Evolutionary conservation across 2,113 vertebrate genomes (phyloP), one percentile per base, ranked within the genome.

Genomic region (Lasiurus cinereus): DNA sequence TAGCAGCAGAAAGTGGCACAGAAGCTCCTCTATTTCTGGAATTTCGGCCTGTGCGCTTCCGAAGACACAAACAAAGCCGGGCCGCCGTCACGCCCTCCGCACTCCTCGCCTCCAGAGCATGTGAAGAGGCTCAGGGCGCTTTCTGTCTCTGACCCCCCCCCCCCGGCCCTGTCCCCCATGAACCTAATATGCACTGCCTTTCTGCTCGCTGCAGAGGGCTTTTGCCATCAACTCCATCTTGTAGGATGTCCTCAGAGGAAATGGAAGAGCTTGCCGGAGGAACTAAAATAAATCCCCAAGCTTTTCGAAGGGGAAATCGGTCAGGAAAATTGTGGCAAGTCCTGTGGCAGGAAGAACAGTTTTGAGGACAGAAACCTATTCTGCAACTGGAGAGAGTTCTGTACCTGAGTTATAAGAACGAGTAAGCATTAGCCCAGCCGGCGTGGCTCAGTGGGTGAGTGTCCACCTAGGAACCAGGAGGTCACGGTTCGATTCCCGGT

Each of bases 21-120:
- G 93, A 96, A 96, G 91, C 93, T 66, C 94, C 91, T 96, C 93
- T 97, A 96, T 97, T 97, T 97, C 95, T 96, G 95, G 97, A 96
- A 95, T 96, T 97, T 91, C 66, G 93, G 69, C 91, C 94, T 33
- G 64, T 95, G 91, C 74, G 66, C 89, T 93, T 92, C 85, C 67
- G 72, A 64, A 95, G 94, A 93, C 86, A 94, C 96, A 96, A 97
- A 96, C 86, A 94, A 88, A 96, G 77, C 54, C 69, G 46, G 69
- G 16, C 83, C 73, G 72, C 91, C 96, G 89, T 48, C 84, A 83
- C 90, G 77, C 95, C 89, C 83, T 86, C 78, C 83, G 62, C 36
- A 64, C 69, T 92, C 85, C 83, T 96, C 66, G 46, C 50, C 2
- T 2, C 79, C 86, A 72, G 91, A 96, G 88, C 91, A 96, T 92